Base-by-base conservation (phyloP, 2,888 invertebrate species). In the Caradrina kadenii region DNA sequence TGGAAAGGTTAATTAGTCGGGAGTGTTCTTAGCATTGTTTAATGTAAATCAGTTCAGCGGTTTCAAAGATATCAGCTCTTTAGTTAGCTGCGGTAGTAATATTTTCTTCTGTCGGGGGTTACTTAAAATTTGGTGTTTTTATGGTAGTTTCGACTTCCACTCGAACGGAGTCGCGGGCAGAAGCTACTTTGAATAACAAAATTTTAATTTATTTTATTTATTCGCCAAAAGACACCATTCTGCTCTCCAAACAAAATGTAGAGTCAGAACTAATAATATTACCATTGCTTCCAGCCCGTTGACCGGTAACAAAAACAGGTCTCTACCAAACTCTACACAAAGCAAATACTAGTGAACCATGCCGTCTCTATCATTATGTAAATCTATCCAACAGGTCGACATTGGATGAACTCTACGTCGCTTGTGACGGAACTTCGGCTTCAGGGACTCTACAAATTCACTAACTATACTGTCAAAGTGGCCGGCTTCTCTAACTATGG, bases 401-500 rank as follows among this genome's bases (percentile, higher is more conserved):
- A 91, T 63, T 94, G 95, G 94, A 80, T 91, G 75, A 96, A 96
- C 82, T 90, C 93, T 31, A 96, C 96, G 5, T 98, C 98, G 6
- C 96, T 98, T 17, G 97, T 97, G 87, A 96, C 97, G 62, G 98
- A 98, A 89, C 97, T 98, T 11, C 97, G 97, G 82, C 92, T 98
- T 64, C 98, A 98, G 91, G 97, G 97, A 3, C 93, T 99, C 71
- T 96, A 97, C 86, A 98, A 98, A 90, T 98, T 97, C 89, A 98
- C 98, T 42, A 99, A 99, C 96, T 99, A 99, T 91, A 98, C 98
- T 42, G 96, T 99, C 82, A 97, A 98, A 91, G 98, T 98, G 19
- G 96, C 98, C 80, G 98, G 98, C 1, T 98, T 97, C 90, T 99
- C 98, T 0, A 97, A 97, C 83, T 98, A 97, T 63, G 99, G 99